Evolutionary conservation across 1,140 invertebrate species (phyloP), one percentile per base, ranked within the genome.

Genomic region (Ditylenchus dipsaci): DNA sequence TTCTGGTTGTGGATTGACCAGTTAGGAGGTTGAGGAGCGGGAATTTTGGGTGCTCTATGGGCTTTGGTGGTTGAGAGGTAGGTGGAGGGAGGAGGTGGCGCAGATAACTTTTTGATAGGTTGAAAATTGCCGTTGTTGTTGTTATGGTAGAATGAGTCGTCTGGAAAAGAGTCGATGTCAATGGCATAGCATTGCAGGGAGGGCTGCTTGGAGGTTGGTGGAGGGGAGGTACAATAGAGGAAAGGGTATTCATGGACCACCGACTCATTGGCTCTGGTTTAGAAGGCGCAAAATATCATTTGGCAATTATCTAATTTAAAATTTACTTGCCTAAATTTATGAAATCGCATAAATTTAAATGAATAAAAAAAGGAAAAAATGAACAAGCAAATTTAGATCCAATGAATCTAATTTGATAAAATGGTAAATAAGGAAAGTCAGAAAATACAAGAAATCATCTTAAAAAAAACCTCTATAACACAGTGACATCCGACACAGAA

Each of bases 181-280:
- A 73, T 73, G 19, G 49, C 63, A 45, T 73, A 73, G 61, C 71
- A 73, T 43, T 73, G 57, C 7, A 73, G 33, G 13, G 43, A 21
- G 17, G 68, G 69, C 9, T 33, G 27, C n/a, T 26, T 57, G 56
- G 53, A 38, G 68, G 13, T 29, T 56, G 27, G 1, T 26, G 56
- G 23, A 13, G 23, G 19, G 19, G 23, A 15, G 23, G 29, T n/a
- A n/a, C 29, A 15, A 57, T 3, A 57, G 13, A 19, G 15, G 56
- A 57, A 13, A 19, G n/a, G 23, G 11, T 29, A 21, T 19, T 15
- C 57, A n/a, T 1, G 15, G 33, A 38, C 33, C 11, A 38, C 33
- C 11, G 3, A 38, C 33, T 38, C 33, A 38, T 38, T 38, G 11
- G 11, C 33, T 38, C n/a, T 38, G 11, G 33, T 5, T 38, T 38